Evolutionary conservation across 2,797 vertebrate species (phyloP).

Genomic region (Acanthornis magna): DNA sequence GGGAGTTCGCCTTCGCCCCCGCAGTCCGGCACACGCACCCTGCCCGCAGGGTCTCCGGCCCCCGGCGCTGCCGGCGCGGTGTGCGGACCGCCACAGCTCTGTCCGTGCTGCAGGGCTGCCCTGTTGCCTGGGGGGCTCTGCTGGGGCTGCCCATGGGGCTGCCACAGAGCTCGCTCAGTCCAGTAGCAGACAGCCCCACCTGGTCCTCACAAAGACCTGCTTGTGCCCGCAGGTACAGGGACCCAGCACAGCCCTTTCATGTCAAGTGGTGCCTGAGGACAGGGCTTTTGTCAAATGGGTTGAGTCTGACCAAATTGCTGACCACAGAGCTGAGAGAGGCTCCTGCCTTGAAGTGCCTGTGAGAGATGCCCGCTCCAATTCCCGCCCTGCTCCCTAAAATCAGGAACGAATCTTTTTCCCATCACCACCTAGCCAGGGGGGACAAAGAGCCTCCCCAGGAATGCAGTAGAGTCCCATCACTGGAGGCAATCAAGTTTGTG

Average conservation of each 20-base stretch:
- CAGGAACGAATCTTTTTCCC: not conserved
- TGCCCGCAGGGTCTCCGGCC: not conserved
- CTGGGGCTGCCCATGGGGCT: too few relatives aligned
- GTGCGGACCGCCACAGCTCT: rapidly evolving
- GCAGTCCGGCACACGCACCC: rapidly evolving
- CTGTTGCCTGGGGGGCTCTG: rapidly evolving
- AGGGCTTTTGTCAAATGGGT: too few relatives aligned
- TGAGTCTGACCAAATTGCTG: not conserved
- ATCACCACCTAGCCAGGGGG: not conserved
- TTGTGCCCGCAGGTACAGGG: not conserved
- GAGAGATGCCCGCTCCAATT: not conserved
- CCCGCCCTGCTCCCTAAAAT: not conserved
- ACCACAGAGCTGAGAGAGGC: not conserved
- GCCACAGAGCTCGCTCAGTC: rapidly evolving
- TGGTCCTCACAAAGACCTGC: not conserved
- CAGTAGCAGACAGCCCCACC: rapidly evolving
- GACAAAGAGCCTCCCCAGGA: not conserved
- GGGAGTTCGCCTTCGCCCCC: too few relatives aligned
- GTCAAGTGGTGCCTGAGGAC: too few relatives aligned
- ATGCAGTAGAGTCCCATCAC: not conserved
- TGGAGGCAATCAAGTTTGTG: not conserved
- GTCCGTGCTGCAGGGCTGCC: not conserved
- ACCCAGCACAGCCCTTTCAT: not conserved
- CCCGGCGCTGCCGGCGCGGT: too few relatives aligned
- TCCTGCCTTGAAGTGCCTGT: not conserved